These are phyloP conservation scores for Microcebus jonahi DNA, from an alignment of 2,113 vertebrate species.

Conservation along the genomic window DNA sequence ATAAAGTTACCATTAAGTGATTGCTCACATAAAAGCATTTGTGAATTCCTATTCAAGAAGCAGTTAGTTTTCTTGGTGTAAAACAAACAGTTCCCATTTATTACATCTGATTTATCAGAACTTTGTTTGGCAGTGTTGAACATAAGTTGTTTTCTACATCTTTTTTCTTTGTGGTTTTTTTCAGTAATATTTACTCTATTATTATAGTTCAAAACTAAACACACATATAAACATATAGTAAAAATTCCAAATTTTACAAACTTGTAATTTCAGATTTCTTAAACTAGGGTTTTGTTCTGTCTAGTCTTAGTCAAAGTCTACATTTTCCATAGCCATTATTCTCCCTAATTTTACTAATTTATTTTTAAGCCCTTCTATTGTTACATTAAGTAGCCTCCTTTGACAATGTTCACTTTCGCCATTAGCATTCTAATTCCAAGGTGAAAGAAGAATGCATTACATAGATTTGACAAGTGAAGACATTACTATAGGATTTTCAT, in stretches of 20 bases:
- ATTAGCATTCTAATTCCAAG: slow-evolving; percentile 25
- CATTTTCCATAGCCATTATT: background rate
- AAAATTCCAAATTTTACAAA: slow-evolving; percentile 38
- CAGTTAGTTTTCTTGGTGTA: background rate
- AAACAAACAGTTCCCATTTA: background rate
- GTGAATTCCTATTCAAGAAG: background rate
- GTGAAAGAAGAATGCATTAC: background rate
- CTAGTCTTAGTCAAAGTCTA: background rate
- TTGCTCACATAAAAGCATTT: background rate
- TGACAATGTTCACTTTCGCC: background rate
- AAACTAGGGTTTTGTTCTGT: background rate
- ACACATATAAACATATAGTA: background rate
- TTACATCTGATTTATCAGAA: background rate
- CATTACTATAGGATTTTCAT: background rate
- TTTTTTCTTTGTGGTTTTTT: background rate
- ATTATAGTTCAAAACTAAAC: background rate
- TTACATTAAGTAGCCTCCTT: background rate
- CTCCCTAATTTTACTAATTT: slow-evolving; percentile 4
- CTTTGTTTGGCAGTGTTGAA: background rate
- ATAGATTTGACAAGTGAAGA: slow-evolving; percentile 1
- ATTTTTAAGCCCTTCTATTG: background rate
- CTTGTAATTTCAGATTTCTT: background rate
- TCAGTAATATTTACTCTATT: background rate
- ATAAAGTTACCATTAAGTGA: background rate
- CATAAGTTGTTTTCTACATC: background rate